These are phyloP conservation scores for Lophius piscatorius DNA, from an alignment of 2,113 vertebrate species.

Conservation along the genomic window DNA sequence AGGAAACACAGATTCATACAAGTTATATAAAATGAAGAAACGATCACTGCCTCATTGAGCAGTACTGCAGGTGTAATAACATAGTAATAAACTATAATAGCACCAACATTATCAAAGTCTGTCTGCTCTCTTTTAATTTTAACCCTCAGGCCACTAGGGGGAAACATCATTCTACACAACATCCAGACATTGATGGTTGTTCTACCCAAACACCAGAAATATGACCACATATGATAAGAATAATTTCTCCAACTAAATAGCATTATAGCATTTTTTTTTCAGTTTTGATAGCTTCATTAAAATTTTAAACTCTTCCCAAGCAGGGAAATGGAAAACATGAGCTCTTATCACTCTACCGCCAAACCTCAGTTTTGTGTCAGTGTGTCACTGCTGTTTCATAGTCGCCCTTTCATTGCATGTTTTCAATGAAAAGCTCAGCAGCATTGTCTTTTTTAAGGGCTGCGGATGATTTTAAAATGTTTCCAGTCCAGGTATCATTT, in stretches of 20 bases:
- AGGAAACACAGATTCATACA: not conserved
- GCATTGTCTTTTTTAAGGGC: constrained; percentile 18
- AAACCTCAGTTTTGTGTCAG: constrained; percentile 47
- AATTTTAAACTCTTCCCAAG: constrained; percentile 13
- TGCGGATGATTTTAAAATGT: constrained; percentile 20
- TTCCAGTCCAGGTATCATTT: constrained; percentile 22
- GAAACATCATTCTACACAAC: constrained; percentile 69
- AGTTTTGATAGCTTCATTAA: constrained; percentile 22
- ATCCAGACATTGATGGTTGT: constrained; percentile 16
- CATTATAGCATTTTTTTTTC: constrained; percentile 11
- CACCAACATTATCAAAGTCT: not conserved
- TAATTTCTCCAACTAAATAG: constrained; percentile 42
- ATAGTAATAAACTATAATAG: too few species aligned
- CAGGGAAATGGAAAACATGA: constrained; percentile 33
- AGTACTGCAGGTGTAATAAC: not conserved
- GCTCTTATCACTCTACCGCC: constrained; percentile 41
- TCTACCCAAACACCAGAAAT: constrained; percentile 28
- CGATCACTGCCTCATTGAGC: constrained; percentile 5
- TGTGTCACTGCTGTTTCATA: constrained; percentile 17
- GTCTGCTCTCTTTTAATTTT: constrained; percentile 34
- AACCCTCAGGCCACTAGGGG: constrained; percentile 77
- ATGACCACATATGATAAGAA: constrained; percentile 13
- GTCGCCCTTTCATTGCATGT: constrained; percentile 25
- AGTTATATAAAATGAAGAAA: not conserved
- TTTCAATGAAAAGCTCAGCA: constrained; percentile 14